Base-by-base conservation (phyloP, 2,113 vertebrate genomes). In the Panthera tigris region DNA sequence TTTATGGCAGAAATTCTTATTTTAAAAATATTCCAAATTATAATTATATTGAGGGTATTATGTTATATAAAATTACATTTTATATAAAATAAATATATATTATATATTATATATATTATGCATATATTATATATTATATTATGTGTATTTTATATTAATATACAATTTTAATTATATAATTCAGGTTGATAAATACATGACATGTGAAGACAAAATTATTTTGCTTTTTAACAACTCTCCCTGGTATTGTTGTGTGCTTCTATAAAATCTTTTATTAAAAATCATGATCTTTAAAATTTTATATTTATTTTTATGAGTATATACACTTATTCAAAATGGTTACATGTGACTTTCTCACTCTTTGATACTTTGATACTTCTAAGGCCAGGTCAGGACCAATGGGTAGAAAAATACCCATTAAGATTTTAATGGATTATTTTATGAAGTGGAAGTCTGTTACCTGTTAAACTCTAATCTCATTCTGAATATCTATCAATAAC, bases 231-330 rank as follows among this genome's bases (percentile, higher is more conserved):
- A 69, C 8, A 93, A 82, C 13, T 1, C 9, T 71, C 82, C 31
- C 12, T 79, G 31, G 39, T 73, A 79, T 71, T 33, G 18, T 79
- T 83, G 45, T 80, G 13, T 27, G 13, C 7, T 25, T 81, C 73
- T 80, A 92, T 90, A 74, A 94, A 74, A 36, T 1, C 18, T 89
- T 97, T 52, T 27, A 94, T 69, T 79, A 87, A 90, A 81, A 92
- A 45, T 63, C 16, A 69, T 25, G 1, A 29, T 41, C 11, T 83
- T 95, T 76, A 91, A 48, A 55, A 0, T 68, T 36, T 89, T 57
- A 4, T 69, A 68, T 5, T 80, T 73, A 52, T 36, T 82, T 95
- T 61, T 80, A 33, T 45, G 33, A 95, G 3, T 27, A 80, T 19
- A 57, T 1, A 90, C 1, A 89, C n/a, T 27, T 89, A 82, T 21